Evolutionary conservation across 2,113 vertebrate species (phyloP), one percentile per base, ranked within the genome.

Genomic region (Aviceda subcristata): DNA sequence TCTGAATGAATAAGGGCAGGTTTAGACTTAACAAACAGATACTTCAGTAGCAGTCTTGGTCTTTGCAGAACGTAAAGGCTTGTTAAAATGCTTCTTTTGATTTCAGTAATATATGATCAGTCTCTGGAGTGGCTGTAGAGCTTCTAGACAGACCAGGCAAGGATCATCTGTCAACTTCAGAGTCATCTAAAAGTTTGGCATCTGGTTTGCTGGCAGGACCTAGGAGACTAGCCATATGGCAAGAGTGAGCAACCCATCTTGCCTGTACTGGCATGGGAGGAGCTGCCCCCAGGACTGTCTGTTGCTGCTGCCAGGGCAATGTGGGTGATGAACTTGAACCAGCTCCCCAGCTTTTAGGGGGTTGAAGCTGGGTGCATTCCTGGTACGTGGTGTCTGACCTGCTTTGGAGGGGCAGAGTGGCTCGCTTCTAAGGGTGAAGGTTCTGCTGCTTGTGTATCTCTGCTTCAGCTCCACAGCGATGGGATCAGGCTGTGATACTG

Each of bases 321-420:
- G 51, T 10, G 39, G 62, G 16, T 38, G 56, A 46, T 34, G 74
- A 46, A 29, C 9, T 45, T 34, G 36, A 88, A 60, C 18, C 74
- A 69, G 22, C 30, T 41, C 21, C 63, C 17, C 21, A 19, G 4
- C 18, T 48, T 48, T 43, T 6, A 17, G 45, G 27, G n/a, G 29
- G 5, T 4, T 34, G 66, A 50, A 68, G 71, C 32, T 67, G 59
- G 9, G 24, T 1, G 0, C 3, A 0, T 41, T 24, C n/a, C 38
- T 34, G 22, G 5, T 34, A 5, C 0, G 3, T 1, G 0, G 46
- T 30, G n/a, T 50, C 56, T 60, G 36, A 66, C 57, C 51, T 3
- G 5, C 74, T 46, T 36, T 1, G 2, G 38, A 69, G 38, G 60
- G 63, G 72, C 55, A 1, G 64, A 50, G 48, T 11, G 6, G 15